Conservation (phyloP, 1,140 invertebrate species). For the Cydia strobilella region DNA sequence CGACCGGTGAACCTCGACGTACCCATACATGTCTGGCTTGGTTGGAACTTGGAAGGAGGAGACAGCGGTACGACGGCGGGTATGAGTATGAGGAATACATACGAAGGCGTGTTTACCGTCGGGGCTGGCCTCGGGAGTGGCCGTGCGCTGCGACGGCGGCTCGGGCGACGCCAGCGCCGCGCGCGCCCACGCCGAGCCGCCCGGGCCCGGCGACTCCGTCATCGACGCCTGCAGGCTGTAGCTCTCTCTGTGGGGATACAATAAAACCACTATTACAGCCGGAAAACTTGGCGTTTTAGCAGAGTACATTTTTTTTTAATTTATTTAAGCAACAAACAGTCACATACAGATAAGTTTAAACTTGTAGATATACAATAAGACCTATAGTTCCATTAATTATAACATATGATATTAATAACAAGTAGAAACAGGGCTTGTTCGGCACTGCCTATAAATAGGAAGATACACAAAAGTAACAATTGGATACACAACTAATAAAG, state of each 20-base stretch:
- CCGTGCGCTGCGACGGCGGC: conserved; percentile 81
- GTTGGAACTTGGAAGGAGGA: conserved; percentile 35
- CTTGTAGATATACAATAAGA: too few relatives aligned
- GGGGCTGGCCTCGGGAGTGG: conserved; percentile 80
- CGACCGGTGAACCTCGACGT: neutral
- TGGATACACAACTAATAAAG: too few relatives aligned
- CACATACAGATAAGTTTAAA: too few relatives aligned
- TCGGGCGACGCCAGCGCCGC: conserved; percentile 83
- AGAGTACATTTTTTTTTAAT: too few relatives aligned
- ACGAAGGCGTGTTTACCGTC: conserved; percentile 73
- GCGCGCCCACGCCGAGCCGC: conserved; percentile 71
- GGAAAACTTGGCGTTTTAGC: too few relatives aligned
- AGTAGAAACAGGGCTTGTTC: too few relatives aligned
- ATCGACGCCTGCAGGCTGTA: conserved; percentile 82
- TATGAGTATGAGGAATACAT: conserved; percentile 74
- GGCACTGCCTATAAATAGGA: too few relatives aligned
- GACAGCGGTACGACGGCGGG: conserved; percentile 40
- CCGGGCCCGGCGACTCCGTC: conserved; percentile 79
- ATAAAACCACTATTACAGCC: neutral
- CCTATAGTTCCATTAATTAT: too few relatives aligned
- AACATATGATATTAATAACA: too few relatives aligned
- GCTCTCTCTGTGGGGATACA: conserved; percentile 69
- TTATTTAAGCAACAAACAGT: too few relatives aligned
- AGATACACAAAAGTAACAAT: too few relatives aligned
- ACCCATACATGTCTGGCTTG: conserved; percentile 32